A percentile compares a stretch with the other conserved stretches of the same genome.
Evolutionary conservation across 2,113 vertebrate genomes (phyloP).

Genomic region (Rhombomys opimus): DNA sequence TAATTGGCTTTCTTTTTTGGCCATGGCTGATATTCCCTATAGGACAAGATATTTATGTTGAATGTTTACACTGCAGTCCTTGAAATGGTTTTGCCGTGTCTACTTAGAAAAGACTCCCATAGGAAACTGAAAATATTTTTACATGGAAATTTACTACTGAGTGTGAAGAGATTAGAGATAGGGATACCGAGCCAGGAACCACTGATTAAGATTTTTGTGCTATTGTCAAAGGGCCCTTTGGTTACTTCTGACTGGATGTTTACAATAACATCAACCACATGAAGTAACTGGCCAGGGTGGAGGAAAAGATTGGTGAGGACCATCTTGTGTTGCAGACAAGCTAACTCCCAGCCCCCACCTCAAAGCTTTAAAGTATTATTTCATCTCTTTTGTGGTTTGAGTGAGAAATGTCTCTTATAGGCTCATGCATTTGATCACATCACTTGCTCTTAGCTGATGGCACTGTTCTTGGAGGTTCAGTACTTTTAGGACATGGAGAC

Average conservation of each 20-base stretch:
- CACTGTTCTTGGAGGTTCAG: not conserved
- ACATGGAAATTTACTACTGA: constrained; percentile 71
- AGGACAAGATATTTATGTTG: constrained; percentile 69
- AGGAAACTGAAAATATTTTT: constrained; percentile 70
- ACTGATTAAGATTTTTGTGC: not conserved
- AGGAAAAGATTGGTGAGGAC: not conserved
- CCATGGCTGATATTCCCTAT: constrained; percentile 65
- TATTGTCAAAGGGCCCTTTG: not conserved
- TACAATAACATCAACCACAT: not conserved
- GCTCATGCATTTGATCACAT: not conserved
- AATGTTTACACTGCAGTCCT: constrained; percentile 74
- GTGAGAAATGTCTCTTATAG: not conserved
- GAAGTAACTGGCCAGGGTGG: not conserved
- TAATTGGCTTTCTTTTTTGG: constrained; percentile 34
- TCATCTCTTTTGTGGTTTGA: not conserved
- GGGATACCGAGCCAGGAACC: not conserved
- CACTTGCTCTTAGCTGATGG: not conserved
- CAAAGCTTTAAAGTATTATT: not conserved
- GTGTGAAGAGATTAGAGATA: constrained; percentile 40
- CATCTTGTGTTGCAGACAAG: not conserved
- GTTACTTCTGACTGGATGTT: not conserved
- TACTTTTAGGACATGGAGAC: not conserved
- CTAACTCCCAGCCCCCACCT: too few species aligned
- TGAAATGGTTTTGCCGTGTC: constrained; percentile 67
- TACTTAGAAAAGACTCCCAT: constrained; percentile 45